Base-by-base conservation (phyloP, 2,888 invertebrate species). In the Lycia hirtaria region DNA sequence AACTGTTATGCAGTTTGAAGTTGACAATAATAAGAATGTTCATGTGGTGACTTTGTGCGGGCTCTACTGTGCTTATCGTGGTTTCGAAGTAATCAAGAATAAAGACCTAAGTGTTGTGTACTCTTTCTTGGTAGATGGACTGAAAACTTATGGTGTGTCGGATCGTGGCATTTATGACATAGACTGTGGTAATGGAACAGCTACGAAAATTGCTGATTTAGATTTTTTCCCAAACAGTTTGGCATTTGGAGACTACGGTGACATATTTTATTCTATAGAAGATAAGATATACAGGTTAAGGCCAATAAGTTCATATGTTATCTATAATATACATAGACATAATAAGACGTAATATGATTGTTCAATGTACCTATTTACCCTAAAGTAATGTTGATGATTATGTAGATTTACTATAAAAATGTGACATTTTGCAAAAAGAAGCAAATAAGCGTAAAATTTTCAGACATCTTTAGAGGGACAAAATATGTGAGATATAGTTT, bases 11-110 rank as follows among this genome's bases (percentile, higher is more conserved):
- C 76, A 85, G 51, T 88, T 91, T 24, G 83, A 88, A 3, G 84
- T 90, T 3, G 91, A 91, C 60, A 81, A 77, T 60, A 43, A 75
- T 0, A 84, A 66, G 17, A 88, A 88, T 56, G 65, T 89, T 14
- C 88, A 90, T 74, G 78, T 83, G 41, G 81, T 89, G 30, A 82
- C 81, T 1, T 83, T 89, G 80, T 88, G 88, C 41, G 91, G 91
- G 43, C 74, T 90, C 10, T 91, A 71, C 38, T 91, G 90, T 72
- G 80, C 78, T 0, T 62, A 72, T 0, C 67, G 72, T 0, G 81
- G 83, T 9, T 71, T 77, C 0, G 80, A 83, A 60, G 60, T 83
- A 1, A 63, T 90, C 0, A 88, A 86, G 55, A 91, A 90, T 44
- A 80, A 60, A n/a, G 78, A 86, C 67, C 68, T 88, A 7, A 69